These are phyloP conservation scores for Seriola dumerili DNA, from an alignment of 2,113 vertebrate species.

Conservation along the genomic window DNA sequence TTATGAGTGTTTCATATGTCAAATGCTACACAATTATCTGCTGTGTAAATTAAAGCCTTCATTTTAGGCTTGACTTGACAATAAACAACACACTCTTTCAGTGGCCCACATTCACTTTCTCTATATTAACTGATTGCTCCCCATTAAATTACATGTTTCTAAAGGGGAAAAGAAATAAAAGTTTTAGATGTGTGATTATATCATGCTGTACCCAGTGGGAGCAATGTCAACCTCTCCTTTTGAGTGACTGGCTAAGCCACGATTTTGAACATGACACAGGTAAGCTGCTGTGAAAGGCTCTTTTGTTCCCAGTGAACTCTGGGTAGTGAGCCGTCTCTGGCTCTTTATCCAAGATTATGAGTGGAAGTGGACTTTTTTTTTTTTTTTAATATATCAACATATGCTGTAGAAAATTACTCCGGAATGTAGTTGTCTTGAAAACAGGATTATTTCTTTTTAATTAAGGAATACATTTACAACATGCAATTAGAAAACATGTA, in stretches of 20 bases:
- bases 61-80: not conserved
- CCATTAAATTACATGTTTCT: not conserved
- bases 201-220: not conserved
- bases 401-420: constrained; percentile 6
- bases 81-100: not conserved
- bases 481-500: constrained; percentile 38
- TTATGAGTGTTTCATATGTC: not conserved
- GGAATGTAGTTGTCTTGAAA: constrained; percentile 10
- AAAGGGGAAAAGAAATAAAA: not conserved
- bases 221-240: constrained; percentile 43
- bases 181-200: constrained; percentile 5
- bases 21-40: no score
- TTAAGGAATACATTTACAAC: constrained; percentile 46
- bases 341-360: constrained; percentile 31
- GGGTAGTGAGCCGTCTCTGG: constrained; percentile 19
- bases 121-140: not conserved
- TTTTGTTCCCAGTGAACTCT: constrained; percentile 65
- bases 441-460: constrained; percentile 46
- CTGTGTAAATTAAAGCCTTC: no score
- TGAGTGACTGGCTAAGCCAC: constrained; percentile 42
- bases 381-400: not conserved
- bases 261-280: constrained; percentile 50
- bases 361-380: constrained; percentile 2
- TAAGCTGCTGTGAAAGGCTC: constrained; percentile 71
- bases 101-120: not conserved